These are phyloP conservation scores for Epinephelus coioides DNA, from an alignment of 2,797 vertebrate species.

Conservation along the genomic window DNA sequence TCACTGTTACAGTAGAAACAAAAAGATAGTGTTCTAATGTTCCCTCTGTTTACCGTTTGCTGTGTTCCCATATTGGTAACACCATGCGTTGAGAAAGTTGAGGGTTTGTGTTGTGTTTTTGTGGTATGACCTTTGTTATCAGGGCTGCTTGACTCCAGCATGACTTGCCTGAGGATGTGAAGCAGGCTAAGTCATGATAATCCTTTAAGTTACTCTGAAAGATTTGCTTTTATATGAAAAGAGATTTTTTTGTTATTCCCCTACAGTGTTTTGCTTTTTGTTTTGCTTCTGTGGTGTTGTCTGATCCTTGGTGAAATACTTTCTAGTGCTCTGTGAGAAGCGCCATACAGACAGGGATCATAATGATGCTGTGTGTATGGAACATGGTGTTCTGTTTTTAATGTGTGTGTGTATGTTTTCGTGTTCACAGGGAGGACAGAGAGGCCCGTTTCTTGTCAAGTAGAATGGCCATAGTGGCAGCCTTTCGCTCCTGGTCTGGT, in stretches of 20 bases:
- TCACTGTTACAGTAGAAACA: constrained; percentile 41
- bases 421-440: constrained; percentile 92
- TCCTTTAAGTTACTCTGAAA: constrained; percentile 32
- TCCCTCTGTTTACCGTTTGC: constrained; percentile 60
- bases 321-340: background rate
- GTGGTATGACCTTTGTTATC: constrained; percentile 50
- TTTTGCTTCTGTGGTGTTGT: constrained; percentile 19
- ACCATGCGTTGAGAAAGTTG: constrained; percentile 34
- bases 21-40: constrained; percentile 60
- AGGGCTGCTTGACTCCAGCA: constrained; percentile 50
- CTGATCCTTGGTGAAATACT: constrained; percentile 8
- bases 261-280: constrained; percentile 3
- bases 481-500: constrained; percentile 99
- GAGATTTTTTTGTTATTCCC: constrained; percentile 19
- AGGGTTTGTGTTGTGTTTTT: constrained; percentile 57
- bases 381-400: constrained; percentile 32
- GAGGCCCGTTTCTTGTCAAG: constrained; percentile 97
- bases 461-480: constrained; percentile 98
- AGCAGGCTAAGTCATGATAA: background rate
- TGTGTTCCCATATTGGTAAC: constrained; percentile 53
- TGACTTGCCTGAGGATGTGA: constrained; percentile 43
- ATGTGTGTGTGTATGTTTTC: constrained; percentile 43
- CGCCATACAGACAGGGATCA: background rate
- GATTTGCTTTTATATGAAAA: constrained; percentile 49
- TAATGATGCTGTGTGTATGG: constrained; percentile 22